Conservation (phyloP, 2,113 vertebrate genomes). For the Balaeniceps rex region DNA sequence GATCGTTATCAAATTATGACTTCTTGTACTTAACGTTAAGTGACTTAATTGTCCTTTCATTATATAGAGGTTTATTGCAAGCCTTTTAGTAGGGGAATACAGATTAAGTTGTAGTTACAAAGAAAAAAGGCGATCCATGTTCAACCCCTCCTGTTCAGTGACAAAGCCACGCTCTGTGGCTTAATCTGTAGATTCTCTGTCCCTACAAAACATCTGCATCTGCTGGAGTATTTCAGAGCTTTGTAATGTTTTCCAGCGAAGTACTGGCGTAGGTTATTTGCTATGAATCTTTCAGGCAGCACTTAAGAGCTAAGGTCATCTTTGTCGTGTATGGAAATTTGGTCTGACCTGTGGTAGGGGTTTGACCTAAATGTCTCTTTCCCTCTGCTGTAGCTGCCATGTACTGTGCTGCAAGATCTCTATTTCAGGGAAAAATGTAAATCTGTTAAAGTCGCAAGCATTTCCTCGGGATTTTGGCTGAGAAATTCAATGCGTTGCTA, state of each 20-base stretch:
- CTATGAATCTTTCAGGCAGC: background rate
- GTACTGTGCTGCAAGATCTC: background rate
- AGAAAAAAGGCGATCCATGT: background rate
- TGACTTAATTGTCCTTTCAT: slow-evolving; percentile 23
- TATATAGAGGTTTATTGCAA: background rate
- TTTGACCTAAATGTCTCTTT: background rate
- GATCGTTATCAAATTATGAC: slow-evolving; percentile 31
- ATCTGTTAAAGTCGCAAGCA: background rate
- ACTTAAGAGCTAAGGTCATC: background rate
- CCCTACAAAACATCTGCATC: background rate
- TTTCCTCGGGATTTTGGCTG: background rate
- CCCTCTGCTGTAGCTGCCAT: background rate
- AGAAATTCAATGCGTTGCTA: background rate
- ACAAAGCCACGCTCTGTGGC: background rate
- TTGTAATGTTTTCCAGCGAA: background rate
- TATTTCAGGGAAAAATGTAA: background rate
- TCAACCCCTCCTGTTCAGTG: background rate
- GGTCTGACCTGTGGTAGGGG: background rate
- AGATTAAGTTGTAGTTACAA: background rate
- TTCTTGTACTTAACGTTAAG: background rate
- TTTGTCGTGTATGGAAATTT: background rate
- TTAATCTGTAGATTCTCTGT: background rate
- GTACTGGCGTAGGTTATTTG: background rate
- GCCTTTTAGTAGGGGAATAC: background rate
- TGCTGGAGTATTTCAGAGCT: background rate